phyloP scores from a whole-genome alignment of 1,140 invertebrate genomes.

The Manduca sexta region DNA sequence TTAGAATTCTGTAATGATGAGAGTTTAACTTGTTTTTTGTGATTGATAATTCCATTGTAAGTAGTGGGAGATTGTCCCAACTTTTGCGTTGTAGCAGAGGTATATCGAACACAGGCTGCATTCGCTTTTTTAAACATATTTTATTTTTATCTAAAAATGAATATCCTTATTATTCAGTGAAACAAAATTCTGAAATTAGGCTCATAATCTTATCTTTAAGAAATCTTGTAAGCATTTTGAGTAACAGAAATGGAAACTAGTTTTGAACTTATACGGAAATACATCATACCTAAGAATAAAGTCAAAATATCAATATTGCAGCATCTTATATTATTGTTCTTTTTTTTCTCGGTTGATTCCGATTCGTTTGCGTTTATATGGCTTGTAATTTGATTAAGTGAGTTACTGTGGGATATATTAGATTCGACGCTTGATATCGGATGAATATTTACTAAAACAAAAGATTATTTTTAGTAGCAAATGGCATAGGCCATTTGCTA shows the following conservation, averaged over 20 bases:
- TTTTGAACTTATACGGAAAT: too few relatives aligned
- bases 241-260: too few relatives aligned
- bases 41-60: conserved; percentile 35
- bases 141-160: conserved; percentile 34
- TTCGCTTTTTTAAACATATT: conserved; percentile 33
- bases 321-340: conserved; percentile 22
- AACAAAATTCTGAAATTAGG: too few relatives aligned
- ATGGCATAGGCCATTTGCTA: too few relatives aligned
- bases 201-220: too few relatives aligned
- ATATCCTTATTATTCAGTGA: too few relatives aligned
- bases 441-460: conserved; percentile 36
- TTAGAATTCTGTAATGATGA: conserved; percentile 34
- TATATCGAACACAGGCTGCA: conserved; percentile 35
- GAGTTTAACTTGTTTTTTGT: conserved; percentile 28
- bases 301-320: conserved; percentile 55
- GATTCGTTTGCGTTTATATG: conserved; percentile 4
- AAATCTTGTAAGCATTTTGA: too few relatives aligned
- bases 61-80: conserved; percentile 53
- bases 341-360: neutral
- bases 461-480: too few relatives aligned
- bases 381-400: neutral
- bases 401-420: neutral
- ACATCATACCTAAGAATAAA: conserved; percentile 38
- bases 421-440: conserved; percentile 19
- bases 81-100: conserved; percentile 35